These are phyloP conservation scores for Doris montereyensis DNA, from an alignment of 2,888 invertebrate genomes.

Conservation along the genomic window DNA sequence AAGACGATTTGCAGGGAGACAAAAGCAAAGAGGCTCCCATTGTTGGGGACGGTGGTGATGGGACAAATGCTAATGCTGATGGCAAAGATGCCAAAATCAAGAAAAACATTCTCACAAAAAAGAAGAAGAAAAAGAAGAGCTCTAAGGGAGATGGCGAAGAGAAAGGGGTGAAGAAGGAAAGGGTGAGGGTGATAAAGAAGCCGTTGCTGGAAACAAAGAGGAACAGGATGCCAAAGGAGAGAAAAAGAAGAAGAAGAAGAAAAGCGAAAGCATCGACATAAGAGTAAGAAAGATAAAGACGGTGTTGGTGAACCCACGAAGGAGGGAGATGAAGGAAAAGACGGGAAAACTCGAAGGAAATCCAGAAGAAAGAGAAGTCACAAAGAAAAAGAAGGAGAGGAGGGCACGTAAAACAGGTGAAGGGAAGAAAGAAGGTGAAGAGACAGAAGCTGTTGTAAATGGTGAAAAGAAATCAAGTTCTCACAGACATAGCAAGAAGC, in stretches of 20 bases:
- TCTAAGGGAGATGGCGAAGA: slow-evolving; percentile 6
- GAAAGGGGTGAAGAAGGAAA: slow-evolving; percentile 8
- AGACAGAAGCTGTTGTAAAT: slow-evolving; percentile 34
- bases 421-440: slow-evolving; percentile 13
- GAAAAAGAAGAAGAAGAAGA: slow-evolving; percentile 34
- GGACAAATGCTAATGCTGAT: too few relatives aligned
- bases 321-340: slow-evolving; percentile 42
- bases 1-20: not conserved
- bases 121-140: not conserved
- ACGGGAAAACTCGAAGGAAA: slow-evolving; percentile 35
- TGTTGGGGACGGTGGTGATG: too few relatives aligned
- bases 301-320: slow-evolving; percentile 46
- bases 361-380: slow-evolving; percentile 43
- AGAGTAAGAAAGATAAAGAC: slow-evolving; percentile 40
- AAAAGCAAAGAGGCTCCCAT: not conserved
- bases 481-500: slow-evolving; percentile 32
- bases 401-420: slow-evolving; percentile 21
- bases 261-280: slow-evolving; percentile 37
- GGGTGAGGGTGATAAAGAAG: not conserved
- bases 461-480: slow-evolving; percentile 32
- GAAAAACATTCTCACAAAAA: too few relatives aligned
- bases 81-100: too few relatives aligned
- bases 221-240: slow-evolving; percentile 22
- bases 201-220: slow-evolving; percentile 16
- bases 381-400: slow-evolving; percentile 47